Conservation (phyloP, 2,888 invertebrate species). For the Zhengitettix transpicula region DNA sequence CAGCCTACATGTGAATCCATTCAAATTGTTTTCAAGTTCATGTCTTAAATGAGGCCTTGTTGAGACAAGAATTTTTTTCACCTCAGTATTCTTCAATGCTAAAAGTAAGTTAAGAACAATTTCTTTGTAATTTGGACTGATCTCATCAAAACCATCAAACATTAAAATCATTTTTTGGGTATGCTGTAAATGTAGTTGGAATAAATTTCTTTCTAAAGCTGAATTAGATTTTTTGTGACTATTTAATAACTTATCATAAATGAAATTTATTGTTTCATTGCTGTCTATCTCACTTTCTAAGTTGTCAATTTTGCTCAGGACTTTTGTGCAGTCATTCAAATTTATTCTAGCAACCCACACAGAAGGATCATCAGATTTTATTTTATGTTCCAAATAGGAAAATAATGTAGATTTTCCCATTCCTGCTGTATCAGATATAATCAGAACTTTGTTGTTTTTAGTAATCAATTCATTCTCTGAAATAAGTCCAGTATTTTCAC, state of each 20-base stretch:
- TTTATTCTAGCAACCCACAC: background rate
- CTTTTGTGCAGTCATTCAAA: background rate
- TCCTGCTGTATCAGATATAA: background rate
- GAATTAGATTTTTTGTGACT: background rate
- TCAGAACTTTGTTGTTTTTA: background rate
- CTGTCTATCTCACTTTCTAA: background rate
- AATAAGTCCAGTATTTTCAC: too few relatives aligned
- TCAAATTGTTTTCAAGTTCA: constrained; percentile 1
- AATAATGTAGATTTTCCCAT: constrained; percentile 2
- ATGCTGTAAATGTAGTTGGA: background rate
- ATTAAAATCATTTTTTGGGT: constrained; percentile 1
- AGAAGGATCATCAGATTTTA: background rate
- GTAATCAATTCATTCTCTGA: too few relatives aligned
- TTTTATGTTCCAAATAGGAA: background rate
- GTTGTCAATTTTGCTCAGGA: background rate
- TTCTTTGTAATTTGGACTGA: constrained; percentile 3
- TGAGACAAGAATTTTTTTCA: constrained; percentile 3
- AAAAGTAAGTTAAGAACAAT: background rate
- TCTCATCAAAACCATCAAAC: constrained; percentile 10
- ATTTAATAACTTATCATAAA: background rate
- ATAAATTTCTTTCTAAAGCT: background rate
- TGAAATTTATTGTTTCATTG: background rate
- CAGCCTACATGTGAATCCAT: background rate
- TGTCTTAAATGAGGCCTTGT: background rate
- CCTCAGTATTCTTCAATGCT: background rate